These are phyloP conservation scores for Conopomorpha cramerella DNA, from an alignment of 1,140 invertebrate species.

Conservation along the genomic window DNA sequence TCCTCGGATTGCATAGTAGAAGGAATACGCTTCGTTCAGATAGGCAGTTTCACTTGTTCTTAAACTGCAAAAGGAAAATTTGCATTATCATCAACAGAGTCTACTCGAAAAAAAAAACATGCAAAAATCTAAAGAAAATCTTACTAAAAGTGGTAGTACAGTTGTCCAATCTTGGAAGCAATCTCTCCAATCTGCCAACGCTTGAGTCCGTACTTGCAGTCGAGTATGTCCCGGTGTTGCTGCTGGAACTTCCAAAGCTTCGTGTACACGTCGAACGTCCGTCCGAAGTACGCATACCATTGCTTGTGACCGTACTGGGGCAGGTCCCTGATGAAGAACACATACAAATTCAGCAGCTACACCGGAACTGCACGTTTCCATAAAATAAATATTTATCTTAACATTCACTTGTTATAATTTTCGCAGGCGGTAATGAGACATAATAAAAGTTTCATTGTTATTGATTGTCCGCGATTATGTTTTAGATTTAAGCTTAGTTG, in stretches of 20 bases:
- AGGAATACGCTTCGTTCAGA: slow-evolving; percentile 93
- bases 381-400: too few relatives aligned
- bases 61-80: slow-evolving; percentile 69
- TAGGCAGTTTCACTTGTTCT: slow-evolving; percentile 96
- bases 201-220: slow-evolving; percentile 94
- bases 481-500: too few relatives aligned
- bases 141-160: slow-evolving; percentile 99
- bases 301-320: slow-evolving; percentile 97
- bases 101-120: too few relatives aligned
- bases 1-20: slow-evolving; percentile 93
- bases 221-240: slow-evolving; percentile 89
- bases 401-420: too few relatives aligned
- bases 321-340: slow-evolving; percentile 91
- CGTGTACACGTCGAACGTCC: slow-evolving; percentile 97
- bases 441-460: too few relatives aligned
- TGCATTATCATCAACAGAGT: too few relatives aligned
- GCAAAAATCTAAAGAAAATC: too few relatives aligned
- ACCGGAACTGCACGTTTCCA: too few relatives aligned
- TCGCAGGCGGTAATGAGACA: too few relatives aligned
- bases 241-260: slow-evolving; percentile 99
- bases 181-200: slow-evolving; percentile 99
- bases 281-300: slow-evolving; percentile 97
- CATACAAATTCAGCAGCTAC: too few relatives aligned
- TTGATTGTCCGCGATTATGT: too few relatives aligned
- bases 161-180: slow-evolving; percentile 97